Evolutionary conservation across 2,888 invertebrate genomes (phyloP).

Genomic region (Limnephilus rhombicus): DNA sequence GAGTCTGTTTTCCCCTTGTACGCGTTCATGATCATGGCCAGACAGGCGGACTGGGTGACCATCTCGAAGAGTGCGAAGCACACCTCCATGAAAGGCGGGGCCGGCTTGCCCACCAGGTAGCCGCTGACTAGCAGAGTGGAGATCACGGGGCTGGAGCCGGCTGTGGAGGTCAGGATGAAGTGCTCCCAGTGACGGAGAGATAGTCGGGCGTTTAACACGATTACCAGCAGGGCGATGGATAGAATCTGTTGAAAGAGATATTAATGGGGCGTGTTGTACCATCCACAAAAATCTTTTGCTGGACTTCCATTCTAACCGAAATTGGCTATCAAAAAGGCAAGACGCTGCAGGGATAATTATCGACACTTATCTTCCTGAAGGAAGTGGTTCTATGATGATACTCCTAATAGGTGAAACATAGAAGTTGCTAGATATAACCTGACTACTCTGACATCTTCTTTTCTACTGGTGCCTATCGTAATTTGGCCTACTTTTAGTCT

Average conservation of each 20-base stretch:
- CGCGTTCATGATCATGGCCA: constrained; percentile 5
- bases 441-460: no score
- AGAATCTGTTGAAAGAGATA: neutral
- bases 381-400: no score
- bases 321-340: no score
- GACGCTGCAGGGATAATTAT: neutral
- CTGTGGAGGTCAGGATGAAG: constrained; percentile 37
- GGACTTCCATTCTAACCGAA: no score
- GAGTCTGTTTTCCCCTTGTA: constrained; percentile 29
- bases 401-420: no score
- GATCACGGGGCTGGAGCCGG: constrained; percentile 30
- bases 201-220: neutral
- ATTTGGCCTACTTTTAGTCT: no score
- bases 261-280: neutral
- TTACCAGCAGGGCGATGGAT: neutral
- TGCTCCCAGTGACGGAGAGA: neutral
- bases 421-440: no score
- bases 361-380: neutral
- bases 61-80: constrained; percentile 16
- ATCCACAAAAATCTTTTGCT: neutral
- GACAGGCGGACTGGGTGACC: neutral
- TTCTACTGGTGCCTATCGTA: no score
- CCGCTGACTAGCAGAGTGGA: constrained; percentile 34
- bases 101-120: constrained; percentile 48
- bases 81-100: constrained; percentile 33